A percentile compares a stretch with the other conserved stretches of the same genome.
Evolutionary conservation across 2,888 invertebrate genomes (phyloP).

Genomic region (Petrolisthes cinctipes): DNA sequence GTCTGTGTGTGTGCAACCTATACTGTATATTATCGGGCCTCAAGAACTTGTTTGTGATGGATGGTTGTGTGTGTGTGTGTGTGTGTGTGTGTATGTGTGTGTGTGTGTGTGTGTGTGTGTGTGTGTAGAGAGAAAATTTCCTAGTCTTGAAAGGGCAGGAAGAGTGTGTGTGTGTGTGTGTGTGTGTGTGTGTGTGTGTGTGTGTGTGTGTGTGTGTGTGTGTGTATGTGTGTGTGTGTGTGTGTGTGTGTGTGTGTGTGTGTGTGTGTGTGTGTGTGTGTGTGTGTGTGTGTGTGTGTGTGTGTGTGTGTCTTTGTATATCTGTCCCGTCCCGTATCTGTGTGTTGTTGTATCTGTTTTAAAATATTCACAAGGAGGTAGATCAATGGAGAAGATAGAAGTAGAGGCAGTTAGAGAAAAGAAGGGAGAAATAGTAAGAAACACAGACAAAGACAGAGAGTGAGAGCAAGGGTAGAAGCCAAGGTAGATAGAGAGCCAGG

Average conservation of each 20-base stretch:
- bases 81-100: too few species aligned
- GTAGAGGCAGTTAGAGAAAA: not conserved
- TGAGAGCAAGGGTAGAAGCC: not conserved
- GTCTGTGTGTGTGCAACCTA: too few species aligned
- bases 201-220: constrained; percentile 1
- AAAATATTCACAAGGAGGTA: too few species aligned
- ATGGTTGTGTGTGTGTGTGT: too few species aligned
- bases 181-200: constrained; percentile 1
- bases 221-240: not conserved
- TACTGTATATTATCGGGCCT: too few species aligned
- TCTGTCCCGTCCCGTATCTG: too few species aligned
- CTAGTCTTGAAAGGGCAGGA: too few species aligned
- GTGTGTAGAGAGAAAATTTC: too few species aligned
- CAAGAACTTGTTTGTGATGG: too few species aligned
- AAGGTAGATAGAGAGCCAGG: not conserved
- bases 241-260: constrained; percentile 1
- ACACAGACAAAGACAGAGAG: not conserved
- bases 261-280: constrained; percentile 1
- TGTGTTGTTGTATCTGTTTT: too few species aligned
- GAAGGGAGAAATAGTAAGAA: not conserved
- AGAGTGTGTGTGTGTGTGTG: not conserved
- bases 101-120: too few species aligned
- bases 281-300: constrained; percentile 1
- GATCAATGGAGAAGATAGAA: not conserved
- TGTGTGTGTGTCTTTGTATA: not conserved